A percentile compares a stretch with the other conserved stretches of the same genome.
Evolutionary conservation across 2,888 invertebrate genomes (phyloP).

Genomic region (Euclidia mi): DNA sequence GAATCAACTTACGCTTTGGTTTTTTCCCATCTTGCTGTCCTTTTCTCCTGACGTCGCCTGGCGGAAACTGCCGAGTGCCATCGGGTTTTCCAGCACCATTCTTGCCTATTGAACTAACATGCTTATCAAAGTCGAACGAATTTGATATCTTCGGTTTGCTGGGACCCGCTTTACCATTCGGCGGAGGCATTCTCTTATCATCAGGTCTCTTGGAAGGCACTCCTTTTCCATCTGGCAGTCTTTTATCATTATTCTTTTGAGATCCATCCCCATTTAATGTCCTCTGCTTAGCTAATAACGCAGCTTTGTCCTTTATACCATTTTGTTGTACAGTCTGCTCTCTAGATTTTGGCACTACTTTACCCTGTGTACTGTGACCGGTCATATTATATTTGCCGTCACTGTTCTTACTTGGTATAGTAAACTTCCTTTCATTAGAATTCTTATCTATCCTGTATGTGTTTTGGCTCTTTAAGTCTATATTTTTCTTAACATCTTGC

Average conservation of each 20-base stretch:
- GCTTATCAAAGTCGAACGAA: constrained; percentile 85
- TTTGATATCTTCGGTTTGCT: constrained; percentile 72
- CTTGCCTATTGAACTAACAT: constrained; percentile 75
- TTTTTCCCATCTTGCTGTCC: constrained; percentile 69
- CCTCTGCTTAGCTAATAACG: constrained; percentile 65
- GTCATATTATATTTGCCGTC: constrained; percentile 71
- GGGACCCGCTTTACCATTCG: constrained; percentile 64
- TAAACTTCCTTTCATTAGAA: constrained; percentile 72
- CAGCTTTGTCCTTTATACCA: constrained; percentile 66
- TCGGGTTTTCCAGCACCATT: constrained; percentile 56
- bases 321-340: constrained; percentile 63
- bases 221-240: constrained; percentile 60
- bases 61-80: constrained; percentile 85
- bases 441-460: constrained; percentile 88
- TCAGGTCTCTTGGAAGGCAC: constrained; percentile 66
- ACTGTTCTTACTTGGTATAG: constrained; percentile 64
- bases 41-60: constrained; percentile 81
- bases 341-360: constrained; percentile 73
- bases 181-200: constrained; percentile 60
- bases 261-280: constrained; percentile 52
- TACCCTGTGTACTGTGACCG: constrained; percentile 73
- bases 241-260: constrained; percentile 65
- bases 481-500: constrained; percentile 72
- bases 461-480: constrained; percentile 85
- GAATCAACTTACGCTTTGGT: constrained; percentile 76